Evolutionary conservation across 2,113 vertebrate genomes (phyloP), one percentile per base, ranked within the genome.

Genomic region (Ptychochromis oligacanthus): DNA sequence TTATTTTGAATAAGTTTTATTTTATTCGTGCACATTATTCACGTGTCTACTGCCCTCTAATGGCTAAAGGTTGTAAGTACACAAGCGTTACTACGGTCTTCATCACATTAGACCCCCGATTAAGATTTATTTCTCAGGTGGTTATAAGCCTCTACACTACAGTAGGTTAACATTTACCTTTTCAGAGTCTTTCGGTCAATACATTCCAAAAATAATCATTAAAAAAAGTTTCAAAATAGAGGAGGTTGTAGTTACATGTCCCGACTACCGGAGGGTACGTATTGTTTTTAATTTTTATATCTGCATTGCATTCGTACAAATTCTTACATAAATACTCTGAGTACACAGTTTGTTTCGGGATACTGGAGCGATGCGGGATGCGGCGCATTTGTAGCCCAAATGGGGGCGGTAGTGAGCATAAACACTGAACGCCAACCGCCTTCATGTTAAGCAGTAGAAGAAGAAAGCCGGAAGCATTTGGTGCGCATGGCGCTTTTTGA

Each of bases 401-500:
- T 75, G 24, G 78, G 0, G 87, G 86, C 74, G 64, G 17, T 58
- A 77, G 7, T 77, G 83, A 85, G 78, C 6, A 0, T 14, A 2
- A 14, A 20, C 3, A 1, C 8, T 11, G 1, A 49, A 17, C 38
- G 13, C 1, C 14, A 4, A 11, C 2, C 20, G 1, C 14, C 2
- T 3, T 10, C 7, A 0, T 6, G 1, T 1, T 24, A 13, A 20
- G 55, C 6, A n/a, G 0, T 10, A 70, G 89, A 92, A 87, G 80
- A 92, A 92, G 85, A 92, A 85, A 75, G 3, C 58, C 87, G 86
- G 91, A 87, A 78, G 74, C 22, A 28, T 61, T 36, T 26, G 15
- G 2, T 70, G 54, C 90, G 94, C 94, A 95, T 95, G 94, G 92
- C 88, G 90, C 38, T 84, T 24, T 64, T 87, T 88, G 58, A 43